Percentiles rank a stretch among this genome's conserved stretches.
These are phyloP conservation scores for Plutella xylostella DNA, from an alignment of 2,888 invertebrate genomes.

Conservation along the genomic window DNA sequence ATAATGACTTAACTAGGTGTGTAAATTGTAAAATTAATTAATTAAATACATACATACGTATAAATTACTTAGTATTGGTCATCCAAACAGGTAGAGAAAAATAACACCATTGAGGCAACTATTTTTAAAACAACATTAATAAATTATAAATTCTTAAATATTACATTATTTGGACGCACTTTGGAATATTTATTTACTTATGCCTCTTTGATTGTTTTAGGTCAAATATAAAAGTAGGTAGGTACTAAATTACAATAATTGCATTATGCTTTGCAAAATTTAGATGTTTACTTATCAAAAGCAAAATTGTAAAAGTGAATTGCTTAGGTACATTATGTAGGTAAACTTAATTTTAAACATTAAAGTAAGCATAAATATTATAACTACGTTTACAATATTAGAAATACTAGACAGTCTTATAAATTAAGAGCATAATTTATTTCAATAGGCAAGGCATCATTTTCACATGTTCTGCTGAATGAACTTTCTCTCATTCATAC, in stretches of 20 bases:
- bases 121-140: neutral
- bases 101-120: neutral
- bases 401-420: too few species aligned
- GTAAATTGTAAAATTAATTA: too few species aligned
- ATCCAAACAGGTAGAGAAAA: neutral
- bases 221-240: too few species aligned
- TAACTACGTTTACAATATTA: too few species aligned
- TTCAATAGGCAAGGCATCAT: neutral
- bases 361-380: neutral
- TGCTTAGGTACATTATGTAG: neutral
- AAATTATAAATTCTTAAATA: neutral
- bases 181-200: neutral
- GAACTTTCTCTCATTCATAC: constrained; percentile 61
- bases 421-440: too few species aligned
- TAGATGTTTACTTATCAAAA: neutral
- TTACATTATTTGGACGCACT: neutral
- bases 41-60: too few species aligned
- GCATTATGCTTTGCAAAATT: neutral
- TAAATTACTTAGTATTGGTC: neutral
- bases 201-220: too few species aligned
- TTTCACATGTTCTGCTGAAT: constrained; percentile 52
- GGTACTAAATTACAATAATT: too few species aligned
- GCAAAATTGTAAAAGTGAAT: neutral
- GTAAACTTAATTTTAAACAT: neutral
- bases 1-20: too few species aligned